Evolutionary conservation across 1,140 invertebrate genomes (phyloP).

Genomic region (Harpegnathos saltator): DNA sequence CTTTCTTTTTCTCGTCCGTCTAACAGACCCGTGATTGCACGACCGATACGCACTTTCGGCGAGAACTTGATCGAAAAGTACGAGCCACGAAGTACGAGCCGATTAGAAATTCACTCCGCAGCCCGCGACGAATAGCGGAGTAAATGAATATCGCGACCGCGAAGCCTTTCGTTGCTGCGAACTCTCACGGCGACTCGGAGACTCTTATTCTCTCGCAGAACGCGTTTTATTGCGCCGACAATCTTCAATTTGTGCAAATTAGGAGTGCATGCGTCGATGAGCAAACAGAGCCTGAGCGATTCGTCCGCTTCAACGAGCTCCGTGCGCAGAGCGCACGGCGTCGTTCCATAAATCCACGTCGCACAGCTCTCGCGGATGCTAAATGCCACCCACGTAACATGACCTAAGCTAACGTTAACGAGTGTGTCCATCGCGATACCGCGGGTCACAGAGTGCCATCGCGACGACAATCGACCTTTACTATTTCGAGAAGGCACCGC

Average conservation of each 20-base stretch:
- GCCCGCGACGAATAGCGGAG: not conserved
- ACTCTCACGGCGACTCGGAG: no score
- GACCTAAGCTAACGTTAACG: constrained; percentile 67
- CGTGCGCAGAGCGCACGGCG: constrained; percentile 1
- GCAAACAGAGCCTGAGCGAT: constrained; percentile 26
- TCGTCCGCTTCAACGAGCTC: constrained; percentile 10
- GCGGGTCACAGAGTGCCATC: constrained; percentile 13
- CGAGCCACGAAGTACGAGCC: not conserved
- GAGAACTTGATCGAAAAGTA: no score
- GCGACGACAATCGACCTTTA: constrained; percentile 40
- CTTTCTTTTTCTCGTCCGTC: no score
- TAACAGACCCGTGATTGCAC: no score
- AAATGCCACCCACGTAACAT: constrained; percentile 48
- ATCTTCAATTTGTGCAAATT: not conserved
- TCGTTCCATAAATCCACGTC: constrained; percentile 47
- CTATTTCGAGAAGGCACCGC: constrained; percentile 51
- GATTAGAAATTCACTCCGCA: not conserved
- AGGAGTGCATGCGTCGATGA: not conserved
- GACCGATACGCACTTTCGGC: no score
- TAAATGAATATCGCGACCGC: not conserved
- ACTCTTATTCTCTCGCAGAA: no score
- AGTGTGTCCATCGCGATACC: constrained; percentile 25
- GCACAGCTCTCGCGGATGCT: constrained; percentile 50
- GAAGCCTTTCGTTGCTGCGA: no score
- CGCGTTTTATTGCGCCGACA: no score